phyloP scores from a whole-genome alignment of 2,797 vertebrate species.

The Petrocephalus schoutedeni region DNA sequence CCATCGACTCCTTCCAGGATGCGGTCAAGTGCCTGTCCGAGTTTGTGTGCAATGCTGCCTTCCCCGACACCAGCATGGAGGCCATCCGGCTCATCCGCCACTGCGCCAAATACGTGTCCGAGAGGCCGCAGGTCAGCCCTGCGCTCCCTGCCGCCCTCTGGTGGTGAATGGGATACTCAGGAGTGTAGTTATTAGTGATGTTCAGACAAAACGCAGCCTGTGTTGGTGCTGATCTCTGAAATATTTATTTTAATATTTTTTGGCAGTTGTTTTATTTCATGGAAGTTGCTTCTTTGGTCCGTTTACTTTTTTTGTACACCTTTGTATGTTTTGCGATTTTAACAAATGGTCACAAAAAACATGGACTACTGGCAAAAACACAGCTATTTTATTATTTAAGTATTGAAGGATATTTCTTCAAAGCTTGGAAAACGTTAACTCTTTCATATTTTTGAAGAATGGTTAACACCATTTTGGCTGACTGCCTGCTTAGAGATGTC shows the following conservation, averaged over 20 bases:
- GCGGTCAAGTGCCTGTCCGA: constrained; percentile 93
- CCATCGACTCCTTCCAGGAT: constrained; percentile 93
- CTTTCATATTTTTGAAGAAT: not conserved
- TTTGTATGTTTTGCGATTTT: not conserved
- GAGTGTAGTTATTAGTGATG: not conserved
- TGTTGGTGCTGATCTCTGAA: no score
- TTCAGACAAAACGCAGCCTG: no score
- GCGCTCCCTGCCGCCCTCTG: not conserved
- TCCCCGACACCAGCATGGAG: constrained; percentile 95
- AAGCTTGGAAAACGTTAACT: not conserved
- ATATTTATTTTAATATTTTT: no score
- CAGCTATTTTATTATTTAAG: not conserved
- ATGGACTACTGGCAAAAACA: not conserved
- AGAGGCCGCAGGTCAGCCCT: constrained; percentile 78
- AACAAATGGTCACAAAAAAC: not conserved
- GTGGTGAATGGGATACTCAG: not conserved
- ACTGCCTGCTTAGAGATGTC: not conserved
- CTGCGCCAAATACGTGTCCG: constrained; percentile 87
- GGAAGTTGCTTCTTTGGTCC: no score
- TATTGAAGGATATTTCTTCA: not conserved
- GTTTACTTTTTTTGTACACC: not conserved
- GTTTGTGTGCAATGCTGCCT: constrained; percentile 89
- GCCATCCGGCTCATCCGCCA: constrained; percentile 88
- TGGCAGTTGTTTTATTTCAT: no score
- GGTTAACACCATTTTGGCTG: not conserved